Conservation (phyloP, 2,113 vertebrate species). For the Elephantulus edwardii region DNA sequence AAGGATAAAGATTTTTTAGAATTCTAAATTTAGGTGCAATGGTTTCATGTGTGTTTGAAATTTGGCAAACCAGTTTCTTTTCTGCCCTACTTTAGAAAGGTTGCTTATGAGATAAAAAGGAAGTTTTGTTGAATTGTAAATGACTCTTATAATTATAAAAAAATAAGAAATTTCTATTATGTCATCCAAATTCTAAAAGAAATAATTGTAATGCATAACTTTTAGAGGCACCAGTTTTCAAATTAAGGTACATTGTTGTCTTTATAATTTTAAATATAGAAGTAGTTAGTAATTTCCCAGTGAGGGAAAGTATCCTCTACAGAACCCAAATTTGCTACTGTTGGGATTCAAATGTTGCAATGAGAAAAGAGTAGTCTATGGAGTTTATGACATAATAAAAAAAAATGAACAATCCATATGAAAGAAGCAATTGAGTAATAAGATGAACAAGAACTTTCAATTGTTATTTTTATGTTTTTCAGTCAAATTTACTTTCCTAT, state of each 20-base stretch:
- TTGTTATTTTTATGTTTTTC: not conserved
- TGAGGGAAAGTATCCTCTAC: not conserved
- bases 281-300: conserved; percentile 31
- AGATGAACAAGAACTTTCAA: not conserved
- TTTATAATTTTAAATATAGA: conserved; percentile 21
- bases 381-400: conserved; percentile 18
- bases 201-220: conserved; percentile 4
- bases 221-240: conserved; percentile 28
- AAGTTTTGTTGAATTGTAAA: not conserved
- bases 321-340: not conserved
- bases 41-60: conserved; percentile 48
- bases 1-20: conserved; percentile 42
- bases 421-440: not conserved
- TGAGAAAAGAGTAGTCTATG: not conserved
- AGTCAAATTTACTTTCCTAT: not conserved
- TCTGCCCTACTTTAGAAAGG: conserved; percentile 61
- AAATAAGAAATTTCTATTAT: not conserved
- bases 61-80: conserved; percentile 47
- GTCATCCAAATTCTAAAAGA: not conserved
- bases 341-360: not conserved
- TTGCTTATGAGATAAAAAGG: not conserved
- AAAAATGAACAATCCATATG: not conserved
- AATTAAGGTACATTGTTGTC: conserved; percentile 12
- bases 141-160: not conserved
- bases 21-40: conserved; percentile 70